Base-by-base conservation (phyloP, 2,888 invertebrate species). In the Drosophila formosana region DNA sequence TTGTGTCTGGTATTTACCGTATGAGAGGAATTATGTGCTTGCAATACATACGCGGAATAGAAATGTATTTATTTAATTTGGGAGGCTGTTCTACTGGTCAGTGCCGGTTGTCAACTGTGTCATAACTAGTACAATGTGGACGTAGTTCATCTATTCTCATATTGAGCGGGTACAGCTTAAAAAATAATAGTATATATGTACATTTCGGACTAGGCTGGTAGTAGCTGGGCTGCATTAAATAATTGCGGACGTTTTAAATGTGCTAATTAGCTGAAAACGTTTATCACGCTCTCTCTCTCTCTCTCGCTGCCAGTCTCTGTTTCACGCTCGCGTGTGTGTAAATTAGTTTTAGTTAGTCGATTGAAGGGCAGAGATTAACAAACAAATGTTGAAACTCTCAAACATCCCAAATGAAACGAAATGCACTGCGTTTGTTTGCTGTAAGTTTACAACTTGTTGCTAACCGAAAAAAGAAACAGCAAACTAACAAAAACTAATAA, bases 201-300 rank as follows among this genome's bases (percentile, higher is more conserved):
- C 37, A 4, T 37, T 34, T 34, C 50, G 55, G 63, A 58, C 58
- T 72, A 47, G 47, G 77, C 51, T 61, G 3, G 37, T 53, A 43
- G 55, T 34, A 13, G 50, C 51, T 50, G 62, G 51, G 37, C 52
- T 67, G 72, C 62, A 60, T 58, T 78, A 50, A 65, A 82, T 67
- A 66, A 79, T 79, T 79, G 80, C 56, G 55, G 52, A 60, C 67
- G 51, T 66, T 62, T 56, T 47, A 51, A 68, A 89, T 78, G 82
- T 82, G 82, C 82, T 82, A 82, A 82, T 82, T 82, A 74, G 74
- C 58, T 84, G 74, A 78, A 89, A 82, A 82, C 82, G 82, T 81
- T 82, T 82, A 83, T 77, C 70, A 70, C 75, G 61, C 72, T 64
- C 50, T 49, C 25, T 49, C 9, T 25, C 30, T 55, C n/a, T 53